Evolutionary conservation across 2,113 vertebrate species (phyloP).

Genomic region (Anoplopoma fimbria): DNA sequence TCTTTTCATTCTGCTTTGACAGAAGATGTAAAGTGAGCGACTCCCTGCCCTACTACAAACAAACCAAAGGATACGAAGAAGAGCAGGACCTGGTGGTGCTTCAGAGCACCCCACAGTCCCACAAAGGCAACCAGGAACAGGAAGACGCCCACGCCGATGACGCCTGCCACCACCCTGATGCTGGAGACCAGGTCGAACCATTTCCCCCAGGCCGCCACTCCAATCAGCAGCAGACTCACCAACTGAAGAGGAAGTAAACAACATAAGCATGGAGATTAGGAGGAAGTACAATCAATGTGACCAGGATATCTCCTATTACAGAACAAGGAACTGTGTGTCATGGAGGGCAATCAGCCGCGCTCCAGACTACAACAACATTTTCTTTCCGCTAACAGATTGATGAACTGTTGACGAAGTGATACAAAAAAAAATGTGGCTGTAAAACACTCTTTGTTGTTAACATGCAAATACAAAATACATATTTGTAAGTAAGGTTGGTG

Average conservation of each 20-base stretch:
- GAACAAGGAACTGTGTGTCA: not conserved
- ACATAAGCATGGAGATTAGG: not conserved
- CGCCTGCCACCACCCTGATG: slow-evolving; percentile 93
- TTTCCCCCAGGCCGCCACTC: slow-evolving; percentile 96
- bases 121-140: slow-evolving; percentile 94
- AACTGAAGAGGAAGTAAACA: slow-evolving; percentile 79
- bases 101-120: slow-evolving; percentile 93
- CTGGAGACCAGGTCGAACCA: slow-evolving; percentile 97
- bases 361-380: not conserved
- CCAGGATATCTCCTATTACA: not conserved
- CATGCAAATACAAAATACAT: not conserved
- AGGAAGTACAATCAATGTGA: not conserved
- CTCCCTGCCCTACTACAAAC: not conserved
- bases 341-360: not conserved
- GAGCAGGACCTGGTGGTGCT: slow-evolving; percentile 96
- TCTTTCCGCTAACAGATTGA: not conserved
- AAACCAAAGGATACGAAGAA: slow-evolving; percentile 97
- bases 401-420: not conserved
- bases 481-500: not conserved
- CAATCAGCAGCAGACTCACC: slow-evolving; percentile 95
- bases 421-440: not conserved
- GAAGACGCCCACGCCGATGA: slow-evolving; percentile 93
- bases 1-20: slow-evolving; percentile 1
- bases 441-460: no score
- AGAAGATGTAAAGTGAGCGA: not conserved